Evolutionary conservation across 53 echinoderm and acorn worm species (phyloP), one percentile per base, ranked within the genome.

Genomic region (Zoroaster sp.): DNA sequence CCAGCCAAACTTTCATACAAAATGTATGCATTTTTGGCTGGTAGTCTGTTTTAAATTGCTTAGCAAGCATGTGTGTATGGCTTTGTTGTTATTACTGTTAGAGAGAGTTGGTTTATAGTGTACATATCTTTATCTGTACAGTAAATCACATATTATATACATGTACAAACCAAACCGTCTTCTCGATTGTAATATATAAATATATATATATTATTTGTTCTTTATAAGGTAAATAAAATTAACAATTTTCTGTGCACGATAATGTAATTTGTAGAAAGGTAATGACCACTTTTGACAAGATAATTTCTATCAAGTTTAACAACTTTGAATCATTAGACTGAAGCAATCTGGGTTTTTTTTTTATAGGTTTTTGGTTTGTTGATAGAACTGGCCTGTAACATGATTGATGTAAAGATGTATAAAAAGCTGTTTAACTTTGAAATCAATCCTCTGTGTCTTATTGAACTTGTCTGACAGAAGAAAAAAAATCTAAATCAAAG

Each of bases 121-220:
- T 81, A 81, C 44, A 81, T 66, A 66, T 81, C 42, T 81, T 81
- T 81, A 67, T 42, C 63, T 81, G 81, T 81, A 81, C 63, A 80
- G 38, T 36, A 21, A 59, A 81, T 66, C 30, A 21, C 39, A 67
- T 40, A 18, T 38, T 40, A 38, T 23, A 81, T 21, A 66, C 21
- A 45, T 47, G 32, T 13, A 67, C 81, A 67, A 30, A 54, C 38
- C 78, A 78, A 14, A 34, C 49, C 36, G 82, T 82, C 82, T 82
- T 82, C 79, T 79, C 28, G 25, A 38, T 41, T 40, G 35, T 35
- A 12, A 21, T 36, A 38, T 30, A 66, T 40, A 41, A 32, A 42
- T 81, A 82, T 66, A 82, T 44, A 67, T 25, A 40, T 34, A 54
- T n/a, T 31, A 41, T 82, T 66, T 17, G 15, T 66, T 82, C 12